phyloP scores from a whole-genome alignment of 2,113 vertebrate species.

The Corvus cornix region DNA sequence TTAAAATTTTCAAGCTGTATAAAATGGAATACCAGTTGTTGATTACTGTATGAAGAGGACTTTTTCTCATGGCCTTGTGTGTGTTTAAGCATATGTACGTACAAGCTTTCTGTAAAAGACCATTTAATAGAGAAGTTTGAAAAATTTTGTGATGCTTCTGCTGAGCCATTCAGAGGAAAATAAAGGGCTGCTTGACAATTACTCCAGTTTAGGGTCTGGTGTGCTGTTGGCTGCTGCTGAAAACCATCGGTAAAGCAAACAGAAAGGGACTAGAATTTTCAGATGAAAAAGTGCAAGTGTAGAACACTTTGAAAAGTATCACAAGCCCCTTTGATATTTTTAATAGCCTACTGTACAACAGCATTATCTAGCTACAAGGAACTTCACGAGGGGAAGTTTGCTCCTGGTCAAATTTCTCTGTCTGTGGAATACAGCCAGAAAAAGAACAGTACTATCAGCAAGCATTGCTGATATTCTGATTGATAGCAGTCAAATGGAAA shows the following conservation, averaged over 20 bases:
- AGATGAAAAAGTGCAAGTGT: background rate
- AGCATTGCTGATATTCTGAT: background rate
- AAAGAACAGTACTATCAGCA: background rate
- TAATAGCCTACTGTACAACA: background rate
- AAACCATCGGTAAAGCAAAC: background rate
- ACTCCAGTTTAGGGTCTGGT: background rate
- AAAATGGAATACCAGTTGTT: background rate
- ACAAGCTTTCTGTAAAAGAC: background rate
- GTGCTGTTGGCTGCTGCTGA: background rate
- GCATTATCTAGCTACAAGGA: background rate
- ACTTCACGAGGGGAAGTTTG: background rate
- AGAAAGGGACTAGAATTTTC: background rate
- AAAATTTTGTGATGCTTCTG: constrained; percentile 7
- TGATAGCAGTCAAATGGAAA: background rate
- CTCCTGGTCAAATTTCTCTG: background rate
- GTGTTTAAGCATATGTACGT: background rate
- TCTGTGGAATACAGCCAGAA: background rate
- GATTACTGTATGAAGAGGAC: background rate
- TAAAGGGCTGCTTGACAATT: constrained; percentile 4
- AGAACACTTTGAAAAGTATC: background rate
- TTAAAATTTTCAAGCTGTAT: background rate
- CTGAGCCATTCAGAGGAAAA: constrained; percentile 20
- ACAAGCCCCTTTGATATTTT: background rate
- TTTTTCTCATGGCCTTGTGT: background rate
- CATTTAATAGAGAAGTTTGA: background rate